Conservation (phyloP, 2,113 vertebrate genomes). For the Glaucidium brasilianum region DNA sequence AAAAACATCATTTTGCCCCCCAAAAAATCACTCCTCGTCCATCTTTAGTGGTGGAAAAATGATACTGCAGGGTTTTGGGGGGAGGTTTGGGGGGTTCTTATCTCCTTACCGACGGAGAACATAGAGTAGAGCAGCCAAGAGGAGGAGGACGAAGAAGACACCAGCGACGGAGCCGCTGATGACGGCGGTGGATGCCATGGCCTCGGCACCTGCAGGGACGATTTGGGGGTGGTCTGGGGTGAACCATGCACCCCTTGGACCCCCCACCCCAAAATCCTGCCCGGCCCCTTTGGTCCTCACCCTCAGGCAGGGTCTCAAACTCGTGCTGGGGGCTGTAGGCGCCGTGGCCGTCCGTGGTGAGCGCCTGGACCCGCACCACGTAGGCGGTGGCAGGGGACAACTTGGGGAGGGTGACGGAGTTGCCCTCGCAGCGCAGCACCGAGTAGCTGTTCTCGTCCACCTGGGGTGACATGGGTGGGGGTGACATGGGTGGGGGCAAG, state of each 20-base stretch:
- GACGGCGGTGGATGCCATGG: conserved; percentile 66
- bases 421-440: conserved; percentile 83
- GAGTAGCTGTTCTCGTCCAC: conserved; percentile 87
- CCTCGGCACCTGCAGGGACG: conserved; percentile 3
- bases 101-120: conserved; percentile 75
- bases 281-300: background rate
- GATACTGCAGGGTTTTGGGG: background rate
- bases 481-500: background rate
- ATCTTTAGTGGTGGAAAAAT: background rate
- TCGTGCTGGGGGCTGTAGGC: conserved; percentile 83
- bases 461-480: conserved; percentile 13
- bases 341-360: conserved; percentile 75
- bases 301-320: conserved; percentile 80
- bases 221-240: background rate
- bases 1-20: background rate
- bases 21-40: fast-evolving
- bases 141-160: conserved; percentile 64
- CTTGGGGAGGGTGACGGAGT: conserved; percentile 78
- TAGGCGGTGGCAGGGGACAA: conserved; percentile 83
- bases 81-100: fast-evolving
- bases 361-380: conserved; percentile 86
- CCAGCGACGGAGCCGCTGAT: conserved; percentile 68
- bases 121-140: conserved; percentile 74
- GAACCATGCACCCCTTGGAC: background rate
- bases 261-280: fast-evolving